Conservation (phyloP, 2,797 vertebrate species). For the Dendrocincla tyrannina region DNA sequence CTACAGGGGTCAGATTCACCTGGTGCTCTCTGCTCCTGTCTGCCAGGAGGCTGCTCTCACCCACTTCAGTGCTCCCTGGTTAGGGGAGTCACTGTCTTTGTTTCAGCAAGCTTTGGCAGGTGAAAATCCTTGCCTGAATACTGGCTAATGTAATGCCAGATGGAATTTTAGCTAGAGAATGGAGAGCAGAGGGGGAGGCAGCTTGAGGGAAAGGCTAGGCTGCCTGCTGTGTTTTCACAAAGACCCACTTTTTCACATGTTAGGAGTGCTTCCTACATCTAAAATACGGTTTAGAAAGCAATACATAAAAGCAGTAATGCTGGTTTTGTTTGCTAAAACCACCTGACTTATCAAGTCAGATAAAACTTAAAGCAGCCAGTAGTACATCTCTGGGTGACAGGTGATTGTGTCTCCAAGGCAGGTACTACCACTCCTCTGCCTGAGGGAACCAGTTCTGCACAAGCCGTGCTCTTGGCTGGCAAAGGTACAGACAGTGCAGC, state of each 20-base stretch:
- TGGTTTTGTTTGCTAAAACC: neutral
- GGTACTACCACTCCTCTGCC: neutral
- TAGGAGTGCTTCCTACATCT: neutral
- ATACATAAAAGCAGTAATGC: neutral
- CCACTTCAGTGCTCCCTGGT: rapidly evolving
- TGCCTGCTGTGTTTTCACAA: neutral
- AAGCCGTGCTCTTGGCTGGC: rapidly evolving
- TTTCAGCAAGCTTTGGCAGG: neutral
- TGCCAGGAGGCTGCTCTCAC: neutral
- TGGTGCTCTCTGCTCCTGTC: neutral
- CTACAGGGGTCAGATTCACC: neutral
- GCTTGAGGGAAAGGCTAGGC: neutral
- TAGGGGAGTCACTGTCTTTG: neutral
- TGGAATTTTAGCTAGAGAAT: neutral
- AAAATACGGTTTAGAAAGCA: neutral
- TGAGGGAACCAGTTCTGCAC: neutral
- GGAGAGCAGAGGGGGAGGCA: neutral
- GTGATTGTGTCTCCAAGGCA: rapidly evolving
- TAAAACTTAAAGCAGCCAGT: neutral
- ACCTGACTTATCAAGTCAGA: neutral
- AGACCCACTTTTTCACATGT: neutral
- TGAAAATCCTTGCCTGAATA: neutral
- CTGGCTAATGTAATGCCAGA: neutral
- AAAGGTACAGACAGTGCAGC: rapidly evolving
- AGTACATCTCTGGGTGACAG: neutral